Base-by-base conservation (phyloP, 2,797 vertebrate species). In the Margarornis squamiger region DNA sequence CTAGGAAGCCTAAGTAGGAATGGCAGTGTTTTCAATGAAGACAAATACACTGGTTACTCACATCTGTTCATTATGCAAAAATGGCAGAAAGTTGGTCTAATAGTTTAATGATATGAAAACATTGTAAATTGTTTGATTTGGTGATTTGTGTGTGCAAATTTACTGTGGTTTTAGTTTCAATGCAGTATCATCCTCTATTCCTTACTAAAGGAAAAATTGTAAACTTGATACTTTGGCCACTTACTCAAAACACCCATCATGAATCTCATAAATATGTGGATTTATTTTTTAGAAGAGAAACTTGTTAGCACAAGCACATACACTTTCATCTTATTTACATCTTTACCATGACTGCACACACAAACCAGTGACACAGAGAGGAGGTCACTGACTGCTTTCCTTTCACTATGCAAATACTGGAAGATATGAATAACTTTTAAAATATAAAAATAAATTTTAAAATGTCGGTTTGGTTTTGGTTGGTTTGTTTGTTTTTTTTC, bases 1-100 rank as follows among this genome's bases (percentile, higher is more conserved):
- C 92, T 91, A 81, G 85, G 89, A 95, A 93, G 63, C 34, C 66
- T 92, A 95, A 95, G 55, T 24, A 96, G 88, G 93, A 96, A 92
- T 3, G 7, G 70, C 72, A 82, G 30, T 85, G 46, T 89, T 92
- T 97, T 94, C 68, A 95, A 51, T 82, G 92, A 92, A 90, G 85
- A 94, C 63, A 96, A 93, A 96, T 90, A 74, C 34, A 76, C 49
- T 54, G 49, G 23, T 86, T 92, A 84, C 70, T 93, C 84, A 91
- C 88, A 96, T 92, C 82, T 96, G 94, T 51, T 93, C 41, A 55
- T 95, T 90, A 92, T 41, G 66, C 23, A 83, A 83, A 92, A 92
- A 86, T 77, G 26, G 63, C 12, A 78, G 24, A 78, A 88, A 88
- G 71, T 83, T 88, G 51, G 11, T 88, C n/a, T 86, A 93, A 93